Base-by-base conservation (phyloP, 2,888 invertebrate genomes). In the Zeuzera pyrina region DNA sequence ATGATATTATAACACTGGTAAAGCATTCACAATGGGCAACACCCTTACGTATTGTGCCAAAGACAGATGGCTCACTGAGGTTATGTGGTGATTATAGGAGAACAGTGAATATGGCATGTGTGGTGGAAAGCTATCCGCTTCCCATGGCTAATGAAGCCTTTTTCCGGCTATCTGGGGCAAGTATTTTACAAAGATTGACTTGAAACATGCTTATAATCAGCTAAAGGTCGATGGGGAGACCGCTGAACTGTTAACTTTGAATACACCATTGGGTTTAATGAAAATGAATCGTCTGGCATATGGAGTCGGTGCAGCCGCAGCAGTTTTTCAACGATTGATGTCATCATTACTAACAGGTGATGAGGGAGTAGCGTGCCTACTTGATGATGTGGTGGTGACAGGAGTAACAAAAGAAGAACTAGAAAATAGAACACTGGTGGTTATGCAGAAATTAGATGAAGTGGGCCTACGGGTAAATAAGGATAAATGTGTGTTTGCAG, bases 181-280 rank as follows among this genome's bases (percentile, higher is more conserved):
- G 23, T 10, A 19, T 36, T 49, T 47, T 26, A 38, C 31, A 8
- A 47, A 46, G 31, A 7, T 46, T 7, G 47, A 49, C 26, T 25
- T 47, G 3, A 41, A 45, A 26, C 38, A 40, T 14, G 46, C 47
- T 2, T 47, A 45, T 26, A 45, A 29, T 10, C 43, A 45, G 34
- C 7, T 38, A 11, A 34, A 31, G 22, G 40, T 40, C 2, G 36
- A 36, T 29, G 23, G 40, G 1, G 26, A 35, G 7, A 43, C 43
- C 3, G 41, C 37, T 6, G 22, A 38, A 10, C 31, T 39, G 1
- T 29, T 41, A 10, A 43, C 42, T 8, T 21, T 36, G n/a, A 42
- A 42, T 29, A 39, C 36, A 16, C 35, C 35, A 2, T n/a, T 36
- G 12, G 42, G 42, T 2, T 27, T 42, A 6, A 38, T 40, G 36